Percentiles rank a stretch among this genome's conserved stretches.
Conservation (phyloP, 37 sponge, comb jelly and placozoan genomes). For the Trichoplax adhaerens region DNA sequence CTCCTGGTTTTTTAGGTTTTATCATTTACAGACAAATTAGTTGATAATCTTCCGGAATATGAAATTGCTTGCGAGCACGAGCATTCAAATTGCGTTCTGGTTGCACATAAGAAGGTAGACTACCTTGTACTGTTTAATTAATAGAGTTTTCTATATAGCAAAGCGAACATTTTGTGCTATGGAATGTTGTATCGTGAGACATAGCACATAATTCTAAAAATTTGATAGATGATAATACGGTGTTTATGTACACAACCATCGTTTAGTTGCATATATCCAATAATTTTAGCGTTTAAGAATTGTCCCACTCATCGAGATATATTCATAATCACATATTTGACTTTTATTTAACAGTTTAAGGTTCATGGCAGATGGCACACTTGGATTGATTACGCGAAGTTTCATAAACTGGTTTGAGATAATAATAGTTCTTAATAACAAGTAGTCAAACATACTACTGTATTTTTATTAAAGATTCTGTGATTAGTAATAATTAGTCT, state of each 20-base stretch:
- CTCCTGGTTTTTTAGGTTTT: slow-evolving; percentile 32
- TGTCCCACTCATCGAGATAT: too few species aligned
- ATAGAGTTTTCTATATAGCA: too few species aligned
- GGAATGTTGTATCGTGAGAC: too few species aligned
- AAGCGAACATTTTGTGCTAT: too few species aligned
- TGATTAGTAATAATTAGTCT: too few species aligned
- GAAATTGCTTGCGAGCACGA: slow-evolving; percentile 89
- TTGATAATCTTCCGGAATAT: slow-evolving; percentile 59
- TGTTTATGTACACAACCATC: too few species aligned
- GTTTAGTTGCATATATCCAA: too few species aligned
- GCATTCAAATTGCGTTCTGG: slow-evolving; percentile 87
- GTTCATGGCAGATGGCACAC: slow-evolving; percentile 77
- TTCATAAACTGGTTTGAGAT: slow-evolving; percentile 61
- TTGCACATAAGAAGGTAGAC: slow-evolving; percentile 75
- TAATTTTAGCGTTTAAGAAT: neutral
- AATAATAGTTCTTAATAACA: neutral
- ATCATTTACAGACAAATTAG: slow-evolving; percentile 57
- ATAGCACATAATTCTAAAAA: too few species aligned
- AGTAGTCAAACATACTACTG: too few species aligned
- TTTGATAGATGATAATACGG: too few species aligned
- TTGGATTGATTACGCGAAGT: slow-evolving; percentile 84
- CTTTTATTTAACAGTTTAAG: slow-evolving; percentile 33
- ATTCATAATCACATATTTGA: neutral
- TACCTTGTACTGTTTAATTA: too few species aligned
- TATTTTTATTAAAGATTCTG: too few species aligned